These are phyloP conservation scores for Stegastes partitus DNA, from an alignment of 2,113 vertebrate genomes.

Conservation along the genomic window DNA sequence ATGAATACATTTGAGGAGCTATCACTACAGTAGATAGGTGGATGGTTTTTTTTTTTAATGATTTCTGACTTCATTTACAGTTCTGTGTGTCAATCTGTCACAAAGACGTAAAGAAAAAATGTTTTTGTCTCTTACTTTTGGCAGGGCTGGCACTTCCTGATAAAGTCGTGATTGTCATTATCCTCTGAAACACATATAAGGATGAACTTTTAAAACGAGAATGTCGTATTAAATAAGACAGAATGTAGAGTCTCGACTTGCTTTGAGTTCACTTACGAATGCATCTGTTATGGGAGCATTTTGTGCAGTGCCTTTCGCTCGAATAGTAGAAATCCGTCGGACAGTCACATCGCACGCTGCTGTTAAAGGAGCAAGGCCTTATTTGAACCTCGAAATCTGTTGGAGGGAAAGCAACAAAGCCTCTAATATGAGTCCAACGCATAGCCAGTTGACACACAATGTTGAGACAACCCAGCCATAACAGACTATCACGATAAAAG, in stretches of 20 bases:
- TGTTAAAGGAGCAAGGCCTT: neutral
- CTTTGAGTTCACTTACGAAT: slow-evolving; percentile 17
- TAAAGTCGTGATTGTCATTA: neutral
- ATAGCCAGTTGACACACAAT: no score
- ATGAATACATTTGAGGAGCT: no score
- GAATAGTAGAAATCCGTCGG: neutral
- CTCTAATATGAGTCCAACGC: no score
- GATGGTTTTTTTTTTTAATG: no score
- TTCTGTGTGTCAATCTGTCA: no score
- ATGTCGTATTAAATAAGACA: neutral
- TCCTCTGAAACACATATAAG: neutral
- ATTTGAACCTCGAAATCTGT: neutral
- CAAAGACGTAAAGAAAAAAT: neutral
- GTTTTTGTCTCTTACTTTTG: slow-evolving; percentile 31
- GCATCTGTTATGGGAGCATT: neutral
- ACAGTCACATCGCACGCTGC: slow-evolving; percentile 34
- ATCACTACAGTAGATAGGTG: no score
- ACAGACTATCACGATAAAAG: no score
- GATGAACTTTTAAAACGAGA: no score
- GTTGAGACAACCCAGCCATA: no score
- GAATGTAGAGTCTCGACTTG: no score
- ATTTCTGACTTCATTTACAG: no score
- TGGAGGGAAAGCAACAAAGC: neutral
- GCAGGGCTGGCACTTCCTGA: neutral
- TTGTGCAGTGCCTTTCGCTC: neutral